These are phyloP conservation scores for Nasonia longicornis DNA, from an alignment of 1,140 invertebrate genomes.

Conservation along the genomic window DNA sequence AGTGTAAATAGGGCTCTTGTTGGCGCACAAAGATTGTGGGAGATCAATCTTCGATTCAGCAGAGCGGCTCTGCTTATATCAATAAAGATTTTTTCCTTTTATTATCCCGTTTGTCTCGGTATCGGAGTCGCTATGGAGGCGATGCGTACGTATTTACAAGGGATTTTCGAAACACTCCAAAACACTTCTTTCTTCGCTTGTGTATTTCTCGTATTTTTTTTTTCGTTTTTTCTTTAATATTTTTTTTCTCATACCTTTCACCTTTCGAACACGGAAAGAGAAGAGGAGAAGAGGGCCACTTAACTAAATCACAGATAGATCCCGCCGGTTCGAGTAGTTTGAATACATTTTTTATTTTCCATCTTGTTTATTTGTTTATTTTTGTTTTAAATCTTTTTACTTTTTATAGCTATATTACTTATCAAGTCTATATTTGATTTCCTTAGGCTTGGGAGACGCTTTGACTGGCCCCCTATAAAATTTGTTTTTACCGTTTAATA, in stretches of 20 bases:
- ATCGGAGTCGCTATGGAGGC: constrained; percentile 34
- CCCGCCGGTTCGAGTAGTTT: constrained; percentile 56
- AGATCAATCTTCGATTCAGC: constrained; percentile 66
- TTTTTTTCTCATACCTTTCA: constrained; percentile 44
- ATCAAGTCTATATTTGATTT: constrained; percentile 68
- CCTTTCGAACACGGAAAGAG: constrained; percentile 39
- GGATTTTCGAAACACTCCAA: constrained; percentile 17
- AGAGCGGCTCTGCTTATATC: constrained; percentile 47
- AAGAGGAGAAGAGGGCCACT: constrained; percentile 54
- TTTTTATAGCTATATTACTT: constrained; percentile 62
- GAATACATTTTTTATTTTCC: constrained; percentile 20
- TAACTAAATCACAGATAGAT: constrained; percentile 66
- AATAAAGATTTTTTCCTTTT: not conserved
- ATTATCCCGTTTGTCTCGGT: not conserved
- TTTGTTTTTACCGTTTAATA: constrained; percentile 53
- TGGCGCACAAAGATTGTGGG: constrained; percentile 65
- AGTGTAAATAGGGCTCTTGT: constrained; percentile 59
- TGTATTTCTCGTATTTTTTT: constrained; percentile 32
- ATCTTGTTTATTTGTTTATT: constrained; percentile 2
- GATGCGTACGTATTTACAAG: constrained; percentile 54
- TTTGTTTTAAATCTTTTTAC: constrained; percentile 23
- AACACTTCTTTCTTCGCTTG: constrained; percentile 18
- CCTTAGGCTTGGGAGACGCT: constrained; percentile 65
- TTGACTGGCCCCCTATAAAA: constrained; percentile 54
- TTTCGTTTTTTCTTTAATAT: constrained; percentile 13